Base-by-base conservation (phyloP, 2,113 vertebrate species). In the Capra hircus region DNA sequence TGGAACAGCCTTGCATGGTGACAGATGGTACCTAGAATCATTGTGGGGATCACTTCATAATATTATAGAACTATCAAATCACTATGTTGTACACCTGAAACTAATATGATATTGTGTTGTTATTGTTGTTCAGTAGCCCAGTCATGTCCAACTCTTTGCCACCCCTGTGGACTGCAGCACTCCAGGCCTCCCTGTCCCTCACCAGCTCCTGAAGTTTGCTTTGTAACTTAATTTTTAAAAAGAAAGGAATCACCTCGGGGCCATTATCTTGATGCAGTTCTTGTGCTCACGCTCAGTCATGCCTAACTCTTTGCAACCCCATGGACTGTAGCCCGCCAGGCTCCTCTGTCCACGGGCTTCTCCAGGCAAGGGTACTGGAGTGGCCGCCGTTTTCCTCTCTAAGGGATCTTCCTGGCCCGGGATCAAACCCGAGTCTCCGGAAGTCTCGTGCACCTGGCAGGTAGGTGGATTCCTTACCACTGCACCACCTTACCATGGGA, bases 311-410 rank as follows among this genome's bases (percentile, higher is more conserved):
- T 23, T 74, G 19, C 10, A 2, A 74, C 67, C n/a, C 67, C 9
- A 3, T 25, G 36, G 67, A 74, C 36, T 13, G 67, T 25, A 40
- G 67, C 67, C 36, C 11, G 0, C 36, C 21, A 25, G 67, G 11
- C 67, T 74, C 21, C 21, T 74, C 67, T 74, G 67, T 74, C n/a
- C 67, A 25, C 25, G 36, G 67, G 36, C 23, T 25, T 43, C 11
- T 40, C 36, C 36, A 74, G 36, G 67, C 67, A 25, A 40, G 67
- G 6, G 11, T 25, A 25, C 67, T 25, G 1, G 36, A 25, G 67
- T 74, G 36, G 21, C 13, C 25, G 36, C 36, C 0, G 0, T 77
- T n/a, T n/a, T n/a, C n/a, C n/a, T n/a, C 36, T 77, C 36, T 27
- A 77, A 77, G 36, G 36, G 71, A 77, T 77, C 40, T 25, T 77